phyloP scores from a whole-genome alignment of 2,888 invertebrate genomes.

The Thumatha senex region DNA sequence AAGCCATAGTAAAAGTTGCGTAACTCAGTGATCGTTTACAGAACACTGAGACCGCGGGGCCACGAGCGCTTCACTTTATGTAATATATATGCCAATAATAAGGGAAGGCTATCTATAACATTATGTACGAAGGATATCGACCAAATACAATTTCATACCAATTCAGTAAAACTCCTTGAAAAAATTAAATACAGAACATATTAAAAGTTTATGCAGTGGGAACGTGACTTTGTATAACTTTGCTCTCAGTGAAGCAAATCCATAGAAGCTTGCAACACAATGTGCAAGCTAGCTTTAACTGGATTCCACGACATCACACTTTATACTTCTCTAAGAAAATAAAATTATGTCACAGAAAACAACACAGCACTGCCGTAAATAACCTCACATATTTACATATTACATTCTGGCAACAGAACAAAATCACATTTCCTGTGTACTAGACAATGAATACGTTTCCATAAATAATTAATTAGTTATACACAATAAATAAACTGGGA shows the following conservation, averaged over 20 bases:
- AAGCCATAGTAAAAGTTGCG: too few species aligned
- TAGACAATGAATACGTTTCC: conserved; percentile 30
- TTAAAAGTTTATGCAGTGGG: conserved; percentile 6
- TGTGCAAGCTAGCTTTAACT: conserved; percentile 43
- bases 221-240: conserved; percentile 29
- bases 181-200: conserved; percentile 1
- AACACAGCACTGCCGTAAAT: conserved; percentile 35
- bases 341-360: conserved; percentile 30
- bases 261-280: conserved; percentile 40
- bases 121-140: too few species aligned
- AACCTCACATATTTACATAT: conserved; percentile 32
- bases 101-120: too few species aligned
- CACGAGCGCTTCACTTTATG: too few species aligned
- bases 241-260: conserved; percentile 44
- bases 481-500: conserved; percentile 36
- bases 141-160: neutral
- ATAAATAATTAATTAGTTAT: conserved; percentile 25
- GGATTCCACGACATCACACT: conserved; percentile 31
- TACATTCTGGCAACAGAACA: conserved; percentile 21
- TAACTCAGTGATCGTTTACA: too few species aligned
- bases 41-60: too few species aligned
- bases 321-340: conserved; percentile 32
- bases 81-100: too few species aligned
- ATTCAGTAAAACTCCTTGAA: neutral
- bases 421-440: conserved; percentile 22